These are phyloP conservation scores for Xanthia icteritia DNA, from an alignment of 2,888 invertebrate species.

Conservation along the genomic window DNA sequence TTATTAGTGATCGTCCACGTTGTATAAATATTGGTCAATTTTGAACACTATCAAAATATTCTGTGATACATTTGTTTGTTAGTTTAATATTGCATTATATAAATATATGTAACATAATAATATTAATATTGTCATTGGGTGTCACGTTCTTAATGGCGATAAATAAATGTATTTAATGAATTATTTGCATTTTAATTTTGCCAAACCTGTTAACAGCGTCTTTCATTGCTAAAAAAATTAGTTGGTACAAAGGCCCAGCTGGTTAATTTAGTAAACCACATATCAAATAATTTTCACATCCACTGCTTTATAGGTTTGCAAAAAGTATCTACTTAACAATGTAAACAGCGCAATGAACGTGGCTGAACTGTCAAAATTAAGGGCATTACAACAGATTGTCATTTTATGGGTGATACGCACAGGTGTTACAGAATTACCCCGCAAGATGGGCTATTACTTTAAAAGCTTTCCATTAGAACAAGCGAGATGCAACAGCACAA, in stretches of 20 bases:
- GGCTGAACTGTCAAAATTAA: not conserved
- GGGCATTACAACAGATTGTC: not conserved
- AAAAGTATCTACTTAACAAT: not conserved
- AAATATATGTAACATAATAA: conserved; percentile 73
- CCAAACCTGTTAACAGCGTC: not conserved
- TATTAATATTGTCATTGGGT: conserved; percentile 84
- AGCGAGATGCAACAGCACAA: not conserved
- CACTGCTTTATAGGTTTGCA: not conserved
- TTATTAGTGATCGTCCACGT: conserved; percentile 80
- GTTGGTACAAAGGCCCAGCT: not conserved
- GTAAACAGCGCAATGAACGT: not conserved
- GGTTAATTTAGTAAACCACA: not conserved
- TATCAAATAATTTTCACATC: not conserved
- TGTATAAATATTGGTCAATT: conserved; percentile 86
- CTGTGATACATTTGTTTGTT: conserved; percentile 89
- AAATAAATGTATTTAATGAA: conserved; percentile 84
- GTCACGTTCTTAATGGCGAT: conserved; percentile 85
- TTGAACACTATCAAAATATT: conserved; percentile 89
- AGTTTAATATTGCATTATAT: conserved; percentile 79
- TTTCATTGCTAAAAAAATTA: not conserved
- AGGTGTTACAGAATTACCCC: not conserved
- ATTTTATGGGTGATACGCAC: not conserved
- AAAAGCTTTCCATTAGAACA: not conserved
- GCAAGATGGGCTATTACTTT: not conserved
- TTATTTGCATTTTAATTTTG: conserved; percentile 57